Conservation (phyloP, 2,888 invertebrate species). For the Cheilosia grossa region DNA sequence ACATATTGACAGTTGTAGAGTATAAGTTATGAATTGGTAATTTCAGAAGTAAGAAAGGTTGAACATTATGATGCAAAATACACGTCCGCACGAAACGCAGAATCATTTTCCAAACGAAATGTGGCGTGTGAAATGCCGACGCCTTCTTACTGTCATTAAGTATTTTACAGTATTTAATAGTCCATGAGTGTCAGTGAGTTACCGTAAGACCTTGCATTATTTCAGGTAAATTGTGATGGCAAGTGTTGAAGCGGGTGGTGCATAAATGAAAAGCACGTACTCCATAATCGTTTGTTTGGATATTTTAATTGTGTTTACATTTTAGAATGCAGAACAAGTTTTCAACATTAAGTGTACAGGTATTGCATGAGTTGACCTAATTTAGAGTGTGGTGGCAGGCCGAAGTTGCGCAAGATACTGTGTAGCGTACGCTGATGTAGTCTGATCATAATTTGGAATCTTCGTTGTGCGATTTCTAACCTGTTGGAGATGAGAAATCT, state of each 20-base stretch:
- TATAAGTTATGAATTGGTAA: conserved; percentile 31
- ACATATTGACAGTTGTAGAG: not conserved
- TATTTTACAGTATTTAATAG: conserved; percentile 25
- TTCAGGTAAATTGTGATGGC: conserved; percentile 1
- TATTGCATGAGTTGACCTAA: not conserved
- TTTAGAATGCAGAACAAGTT: conserved; percentile 16
- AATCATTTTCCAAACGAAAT: conserved; percentile 5
- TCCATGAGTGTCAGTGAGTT: conserved; percentile 20
- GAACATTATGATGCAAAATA: not conserved
- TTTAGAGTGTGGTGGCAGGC: not conserved
- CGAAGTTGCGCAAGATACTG: too few species aligned
- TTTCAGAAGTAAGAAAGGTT: conserved; percentile 8
- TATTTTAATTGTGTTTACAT: conserved; percentile 28
- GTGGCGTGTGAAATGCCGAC: conserved; percentile 13
- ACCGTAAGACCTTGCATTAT: conserved; percentile 22
- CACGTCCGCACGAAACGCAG: not conserved
- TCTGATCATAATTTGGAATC: too few species aligned
- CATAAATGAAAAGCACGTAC: conserved; percentile 16
- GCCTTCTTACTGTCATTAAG: not conserved
- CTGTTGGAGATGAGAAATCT: too few species aligned
- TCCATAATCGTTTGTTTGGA: conserved; percentile 18
- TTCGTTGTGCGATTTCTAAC: too few species aligned
- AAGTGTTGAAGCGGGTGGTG: not conserved
- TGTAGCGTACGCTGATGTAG: not conserved
- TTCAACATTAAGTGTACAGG: not conserved